Evolutionary conservation across 1,140 invertebrate genomes (phyloP).

Genomic region (Lepidurus packardi): DNA sequence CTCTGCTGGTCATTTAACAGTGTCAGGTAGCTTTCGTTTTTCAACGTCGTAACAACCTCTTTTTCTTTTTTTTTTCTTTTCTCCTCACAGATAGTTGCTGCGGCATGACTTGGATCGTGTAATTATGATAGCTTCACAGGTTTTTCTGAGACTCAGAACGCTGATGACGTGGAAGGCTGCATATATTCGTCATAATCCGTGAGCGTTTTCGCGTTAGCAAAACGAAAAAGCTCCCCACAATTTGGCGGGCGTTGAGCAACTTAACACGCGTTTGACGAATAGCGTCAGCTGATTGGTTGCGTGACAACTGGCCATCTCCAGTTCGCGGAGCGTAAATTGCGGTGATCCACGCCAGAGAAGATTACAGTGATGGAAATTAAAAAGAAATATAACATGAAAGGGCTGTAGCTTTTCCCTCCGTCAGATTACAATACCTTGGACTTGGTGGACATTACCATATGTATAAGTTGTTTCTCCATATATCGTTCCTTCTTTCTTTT

Average conservation of each 20-base stretch:
- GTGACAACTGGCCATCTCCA: not conserved
- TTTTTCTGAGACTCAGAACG: not conserved
- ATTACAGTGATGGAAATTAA: slow-evolving; percentile 12
- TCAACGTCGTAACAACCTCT: not conserved
- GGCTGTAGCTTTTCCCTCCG: not conserved
- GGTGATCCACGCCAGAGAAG: not conserved
- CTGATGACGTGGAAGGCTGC: no score
- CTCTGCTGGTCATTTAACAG: slow-evolving; percentile 13
- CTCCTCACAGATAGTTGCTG: not conserved
- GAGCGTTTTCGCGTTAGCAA: no score
- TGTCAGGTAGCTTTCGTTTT: not conserved
- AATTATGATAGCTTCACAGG: not conserved
- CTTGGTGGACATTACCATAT: slow-evolving; percentile 7
- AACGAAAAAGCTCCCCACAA: no score
- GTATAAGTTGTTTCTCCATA: not conserved
- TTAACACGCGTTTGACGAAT: slow-evolving; percentile 19
- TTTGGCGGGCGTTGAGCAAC: not conserved
- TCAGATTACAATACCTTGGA: not conserved
- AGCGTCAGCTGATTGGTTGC: not conserved
- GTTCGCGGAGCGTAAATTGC: not conserved
- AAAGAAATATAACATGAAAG: not conserved
- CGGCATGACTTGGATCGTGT: not conserved
- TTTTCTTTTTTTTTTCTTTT: not conserved
- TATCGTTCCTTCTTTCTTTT: not conserved
- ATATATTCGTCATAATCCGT: no score